Percentiles rank a stretch among this genome's conserved stretches.
These are phyloP conservation scores for Cremastinae sp. DNA, from an alignment of 2,888 invertebrate genomes.

Conservation along the genomic window DNA sequence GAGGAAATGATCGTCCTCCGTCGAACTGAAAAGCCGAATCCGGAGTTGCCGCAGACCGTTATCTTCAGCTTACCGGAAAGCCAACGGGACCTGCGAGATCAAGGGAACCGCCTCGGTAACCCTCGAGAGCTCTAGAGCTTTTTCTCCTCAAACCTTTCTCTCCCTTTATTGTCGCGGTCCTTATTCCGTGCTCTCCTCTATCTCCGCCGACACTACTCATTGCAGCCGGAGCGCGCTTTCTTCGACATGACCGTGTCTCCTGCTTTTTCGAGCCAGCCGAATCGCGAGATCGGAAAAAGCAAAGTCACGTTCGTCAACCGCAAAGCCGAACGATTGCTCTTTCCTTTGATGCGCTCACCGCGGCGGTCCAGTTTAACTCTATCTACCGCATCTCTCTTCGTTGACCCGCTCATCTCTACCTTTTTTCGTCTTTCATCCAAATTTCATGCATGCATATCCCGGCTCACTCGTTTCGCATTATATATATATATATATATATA, in stretches of 20 bases:
- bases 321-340: slow-evolving; percentile 68
- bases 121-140: slow-evolving; percentile 24
- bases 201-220: slow-evolving; percentile 62
- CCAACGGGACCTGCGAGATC: slow-evolving; percentile 40
- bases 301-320: slow-evolving; percentile 74
- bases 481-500: no score
- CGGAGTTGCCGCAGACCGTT: slow-evolving; percentile 14
- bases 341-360: slow-evolving; percentile 70
- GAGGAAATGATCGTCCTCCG: neutral
- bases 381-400: slow-evolving; percentile 19
- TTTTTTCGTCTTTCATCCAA: neutral
- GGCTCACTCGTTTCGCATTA: slow-evolving; percentile 11
- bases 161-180: slow-evolving; percentile 25
- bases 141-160: slow-evolving; percentile 19
- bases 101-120: slow-evolving; percentile 32
- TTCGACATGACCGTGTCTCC: slow-evolving; percentile 40
- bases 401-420: neutral
- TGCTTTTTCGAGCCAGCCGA: slow-evolving; percentile 22
- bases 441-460: slow-evolving; percentile 6
- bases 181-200: slow-evolving; percentile 21
- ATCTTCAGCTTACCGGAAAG: slow-evolving; percentile 22
- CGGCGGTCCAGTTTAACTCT: slow-evolving; percentile 54
- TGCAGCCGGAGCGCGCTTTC: slow-evolving; percentile 63
- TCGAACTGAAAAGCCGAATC: slow-evolving; percentile 1
- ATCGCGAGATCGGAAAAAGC: slow-evolving; percentile 63